These are phyloP conservation scores for Phalangium opilio DNA, from an alignment of 2,888 invertebrate genomes.

Conservation along the genomic window DNA sequence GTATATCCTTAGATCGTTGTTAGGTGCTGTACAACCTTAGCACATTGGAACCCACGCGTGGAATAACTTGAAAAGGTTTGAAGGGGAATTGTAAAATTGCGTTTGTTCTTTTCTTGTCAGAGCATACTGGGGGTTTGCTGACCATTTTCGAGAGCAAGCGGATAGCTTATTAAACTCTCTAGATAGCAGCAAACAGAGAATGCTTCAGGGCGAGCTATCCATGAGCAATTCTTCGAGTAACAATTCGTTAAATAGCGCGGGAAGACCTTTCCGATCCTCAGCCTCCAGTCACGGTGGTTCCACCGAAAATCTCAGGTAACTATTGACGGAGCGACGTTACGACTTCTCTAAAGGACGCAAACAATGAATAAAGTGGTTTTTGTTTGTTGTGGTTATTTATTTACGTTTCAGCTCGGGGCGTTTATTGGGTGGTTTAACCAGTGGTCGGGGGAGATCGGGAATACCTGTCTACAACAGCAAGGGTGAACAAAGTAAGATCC, in stretches of 20 bases:
- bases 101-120: conserved; percentile 34
- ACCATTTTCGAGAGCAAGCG: conserved; percentile 79
- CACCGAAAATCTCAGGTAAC: conserved; percentile 24
- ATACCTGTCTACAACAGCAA: conserved; percentile 18
- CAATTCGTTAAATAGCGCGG: conserved; percentile 29
- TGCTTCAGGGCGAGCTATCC: conserved; percentile 41
- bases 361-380: no score
- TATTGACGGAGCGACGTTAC: no score
- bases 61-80: no score
- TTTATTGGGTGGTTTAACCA: no score
- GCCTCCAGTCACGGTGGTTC: conserved; percentile 22
- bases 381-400: no score
- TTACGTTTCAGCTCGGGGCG: no score
- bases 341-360: no score
- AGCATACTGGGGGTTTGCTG: conserved; percentile 76
- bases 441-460: conserved; percentile 13
- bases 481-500: no score
- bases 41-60: no score
- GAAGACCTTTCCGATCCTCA: conserved; percentile 12
- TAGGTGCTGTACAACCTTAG: no score
- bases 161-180: conserved; percentile 65
- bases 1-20: no score
- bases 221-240: conserved; percentile 34
- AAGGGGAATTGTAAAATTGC: no score
- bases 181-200: conserved; percentile 57